These are phyloP conservation scores for Oenanthe oenanthe DNA, from an alignment of 2,113 vertebrate species.

Conservation along the genomic window DNA sequence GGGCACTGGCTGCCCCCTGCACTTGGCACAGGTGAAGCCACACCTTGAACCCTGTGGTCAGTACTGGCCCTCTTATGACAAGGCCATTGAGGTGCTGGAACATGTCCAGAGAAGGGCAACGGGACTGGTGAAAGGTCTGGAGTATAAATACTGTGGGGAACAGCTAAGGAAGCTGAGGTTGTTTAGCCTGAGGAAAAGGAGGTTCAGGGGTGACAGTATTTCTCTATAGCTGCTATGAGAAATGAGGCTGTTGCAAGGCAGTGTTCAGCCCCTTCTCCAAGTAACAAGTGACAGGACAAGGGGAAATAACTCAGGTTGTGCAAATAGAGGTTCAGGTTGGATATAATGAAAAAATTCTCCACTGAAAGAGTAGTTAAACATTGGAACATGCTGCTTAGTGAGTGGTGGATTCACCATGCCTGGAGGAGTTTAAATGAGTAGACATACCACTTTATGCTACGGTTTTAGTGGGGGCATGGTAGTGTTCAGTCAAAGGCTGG, in stretches of 20 bases:
- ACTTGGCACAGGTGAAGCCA: background rate
- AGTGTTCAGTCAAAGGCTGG: background rate
- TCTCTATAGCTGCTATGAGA: background rate
- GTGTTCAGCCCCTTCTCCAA: background rate
- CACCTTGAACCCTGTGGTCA: background rate
- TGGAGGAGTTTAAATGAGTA: background rate
- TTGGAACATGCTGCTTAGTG: background rate
- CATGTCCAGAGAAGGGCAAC: background rate
- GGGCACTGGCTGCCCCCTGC: fast-evolving
- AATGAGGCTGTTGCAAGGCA: fast-evolving
- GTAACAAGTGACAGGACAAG: background rate
- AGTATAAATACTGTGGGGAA: background rate
- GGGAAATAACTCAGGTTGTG: background rate
- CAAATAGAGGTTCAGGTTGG: background rate
- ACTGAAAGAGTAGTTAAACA: background rate
- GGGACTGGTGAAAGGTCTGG: background rate
- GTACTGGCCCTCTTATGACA: background rate
- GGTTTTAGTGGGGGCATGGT: background rate
- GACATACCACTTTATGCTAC: fast-evolving
- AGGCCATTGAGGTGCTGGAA: background rate
- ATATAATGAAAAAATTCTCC: background rate
- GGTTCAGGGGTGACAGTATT: background rate
- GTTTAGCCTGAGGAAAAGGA: background rate
- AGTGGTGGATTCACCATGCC: background rate
- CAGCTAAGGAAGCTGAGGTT: background rate